Percentiles rank a stretch among this genome's conserved stretches.
Conservation (phyloP, 2,888 invertebrate genomes). For the Oxyteleia sp. region DNA sequence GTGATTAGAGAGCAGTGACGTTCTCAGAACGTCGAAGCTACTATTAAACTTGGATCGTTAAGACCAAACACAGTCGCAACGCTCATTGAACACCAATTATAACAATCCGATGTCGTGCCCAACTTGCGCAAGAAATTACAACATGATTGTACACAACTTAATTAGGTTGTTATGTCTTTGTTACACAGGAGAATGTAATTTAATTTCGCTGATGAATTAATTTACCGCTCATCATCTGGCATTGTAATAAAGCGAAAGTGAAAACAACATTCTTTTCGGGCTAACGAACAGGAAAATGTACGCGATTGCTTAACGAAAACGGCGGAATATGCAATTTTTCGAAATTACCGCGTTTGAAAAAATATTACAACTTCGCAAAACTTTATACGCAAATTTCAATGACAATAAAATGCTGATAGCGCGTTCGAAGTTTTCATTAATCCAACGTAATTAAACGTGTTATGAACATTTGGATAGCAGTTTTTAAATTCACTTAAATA, state of each 20-base stretch:
- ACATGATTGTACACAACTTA: slow-evolving; percentile 66
- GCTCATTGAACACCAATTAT: slow-evolving; percentile 75
- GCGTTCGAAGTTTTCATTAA: no score
- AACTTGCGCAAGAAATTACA: slow-evolving; percentile 70
- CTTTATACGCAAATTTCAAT: no score
- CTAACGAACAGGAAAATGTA: not conserved
- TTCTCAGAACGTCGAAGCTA: slow-evolving; percentile 70
- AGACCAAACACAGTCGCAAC: slow-evolving; percentile 65
- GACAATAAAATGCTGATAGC: no score
- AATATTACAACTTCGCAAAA: no score
- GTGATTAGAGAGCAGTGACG: slow-evolving; percentile 72
- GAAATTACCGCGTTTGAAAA: no score
- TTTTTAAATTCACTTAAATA: no score
- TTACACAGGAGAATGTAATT: slow-evolving; percentile 44
- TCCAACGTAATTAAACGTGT: no score
- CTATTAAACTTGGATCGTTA: slow-evolving; percentile 74
- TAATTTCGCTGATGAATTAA: slow-evolving; percentile 44
- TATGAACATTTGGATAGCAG: no score
- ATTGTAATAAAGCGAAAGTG: slow-evolving; percentile 9
- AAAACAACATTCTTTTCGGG: slow-evolving; percentile 6
- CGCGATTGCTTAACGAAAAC: not conserved
- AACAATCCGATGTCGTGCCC: slow-evolving; percentile 69
- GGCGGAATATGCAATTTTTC: no score
- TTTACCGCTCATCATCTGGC: slow-evolving; percentile 38
- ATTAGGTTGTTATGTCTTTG: slow-evolving; percentile 65